These are phyloP conservation scores for Platysteira castanea DNA, from an alignment of 2,113 vertebrate species.

Conservation along the genomic window DNA sequence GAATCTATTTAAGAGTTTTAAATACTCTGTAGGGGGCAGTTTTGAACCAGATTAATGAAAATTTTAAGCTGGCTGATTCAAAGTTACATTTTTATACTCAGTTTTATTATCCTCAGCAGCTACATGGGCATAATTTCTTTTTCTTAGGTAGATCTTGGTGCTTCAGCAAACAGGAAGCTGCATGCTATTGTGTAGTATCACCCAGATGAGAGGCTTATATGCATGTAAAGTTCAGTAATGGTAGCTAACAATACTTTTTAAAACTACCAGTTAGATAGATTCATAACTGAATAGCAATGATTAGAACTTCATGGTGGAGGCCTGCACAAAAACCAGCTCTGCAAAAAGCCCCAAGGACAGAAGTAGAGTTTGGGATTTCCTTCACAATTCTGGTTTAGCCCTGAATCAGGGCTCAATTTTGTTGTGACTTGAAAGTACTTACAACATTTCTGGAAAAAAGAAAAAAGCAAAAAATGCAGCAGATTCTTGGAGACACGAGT, in stretches of 20 bases:
- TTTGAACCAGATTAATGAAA: conserved; percentile 40
- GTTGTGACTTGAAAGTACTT: background rate
- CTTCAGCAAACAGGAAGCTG: background rate
- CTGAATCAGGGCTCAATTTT: background rate
- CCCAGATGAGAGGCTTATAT: background rate
- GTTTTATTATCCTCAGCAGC: background rate
- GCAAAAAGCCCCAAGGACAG: background rate
- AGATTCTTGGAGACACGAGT: background rate
- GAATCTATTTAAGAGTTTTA: background rate
- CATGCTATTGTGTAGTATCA: background rate
- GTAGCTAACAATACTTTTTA: background rate
- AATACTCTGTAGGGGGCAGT: conserved; percentile 39
- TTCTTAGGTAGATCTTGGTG: background rate
- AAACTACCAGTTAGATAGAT: background rate
- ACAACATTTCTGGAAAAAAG: background rate
- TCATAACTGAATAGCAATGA: background rate
- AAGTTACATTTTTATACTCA: background rate
- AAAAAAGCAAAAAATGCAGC: background rate
- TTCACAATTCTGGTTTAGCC: background rate
- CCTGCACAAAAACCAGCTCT: background rate
- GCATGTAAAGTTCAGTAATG: background rate
- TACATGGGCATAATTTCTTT: background rate
- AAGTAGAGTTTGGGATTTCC: background rate
- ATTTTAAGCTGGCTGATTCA: background rate
- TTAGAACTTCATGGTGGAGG: background rate